These are phyloP conservation scores for Epiblema foenella DNA, from an alignment of 2,888 invertebrate genomes.

Conservation along the genomic window DNA sequence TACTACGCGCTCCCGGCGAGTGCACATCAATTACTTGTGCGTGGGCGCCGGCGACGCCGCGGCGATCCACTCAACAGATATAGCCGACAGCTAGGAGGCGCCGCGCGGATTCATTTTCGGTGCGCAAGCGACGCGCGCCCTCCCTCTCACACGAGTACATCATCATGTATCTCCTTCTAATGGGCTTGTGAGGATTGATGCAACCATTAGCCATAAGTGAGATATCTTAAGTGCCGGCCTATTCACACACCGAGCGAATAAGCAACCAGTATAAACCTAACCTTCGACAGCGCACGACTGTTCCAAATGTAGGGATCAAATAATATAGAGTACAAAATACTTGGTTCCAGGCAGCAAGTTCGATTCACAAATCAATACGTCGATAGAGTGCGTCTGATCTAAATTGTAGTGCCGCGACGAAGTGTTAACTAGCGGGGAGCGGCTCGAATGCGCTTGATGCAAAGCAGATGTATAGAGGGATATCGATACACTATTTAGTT, in stretches of 20 bases:
- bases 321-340: not conserved
- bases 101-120: slow-evolving; percentile 19
- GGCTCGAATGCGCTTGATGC: not conserved
- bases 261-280: not conserved
- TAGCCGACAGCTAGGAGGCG: not conserved
- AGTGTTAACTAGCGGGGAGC: not conserved
- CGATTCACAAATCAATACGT: slow-evolving; percentile 9
- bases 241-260: not conserved
- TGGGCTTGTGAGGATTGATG: slow-evolving; percentile 28
- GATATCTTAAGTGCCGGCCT: slow-evolving; percentile 20
- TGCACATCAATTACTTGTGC: not conserved
- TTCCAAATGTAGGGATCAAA: not conserved
- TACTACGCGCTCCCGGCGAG: not conserved
- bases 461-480: not conserved
- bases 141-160: slow-evolving; percentile 1
- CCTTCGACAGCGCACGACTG: not conserved
- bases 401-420: slow-evolving; percentile 2
- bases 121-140: not conserved
- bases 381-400: slow-evolving; percentile 5
- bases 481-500: not conserved
- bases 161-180: slow-evolving; percentile 25
- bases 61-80: not conserved
- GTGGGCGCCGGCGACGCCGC: not conserved
- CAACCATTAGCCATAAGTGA: slow-evolving; percentile 25
- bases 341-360: slow-evolving; percentile 4